Conservation (phyloP, 37 sponge, comb jelly and placozoan genomes). For the Halichondria panicea region DNA sequence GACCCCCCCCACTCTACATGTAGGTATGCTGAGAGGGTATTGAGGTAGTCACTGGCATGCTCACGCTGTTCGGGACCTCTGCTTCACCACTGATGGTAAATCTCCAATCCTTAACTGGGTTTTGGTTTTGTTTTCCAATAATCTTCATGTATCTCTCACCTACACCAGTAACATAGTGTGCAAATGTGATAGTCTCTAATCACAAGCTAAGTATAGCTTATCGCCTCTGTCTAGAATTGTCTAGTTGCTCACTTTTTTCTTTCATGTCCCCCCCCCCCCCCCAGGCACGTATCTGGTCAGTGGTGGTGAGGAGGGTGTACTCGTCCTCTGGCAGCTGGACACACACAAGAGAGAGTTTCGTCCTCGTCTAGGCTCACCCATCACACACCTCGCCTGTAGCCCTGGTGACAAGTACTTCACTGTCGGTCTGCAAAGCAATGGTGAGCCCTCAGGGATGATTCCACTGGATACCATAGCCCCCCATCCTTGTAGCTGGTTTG, state of each 20-base stretch:
- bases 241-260: no score
- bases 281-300: slow-evolving; percentile 83
- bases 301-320: slow-evolving; percentile 90
- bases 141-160: no score
- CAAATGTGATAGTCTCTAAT: no score
- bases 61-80: slow-evolving; percentile 69
- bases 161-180: no score
- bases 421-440: slow-evolving; percentile 67
- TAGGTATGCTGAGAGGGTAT: slow-evolving; percentile 59
- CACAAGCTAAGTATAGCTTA: no score
- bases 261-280: neutral
- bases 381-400: slow-evolving; percentile 52
- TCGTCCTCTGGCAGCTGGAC: slow-evolving; percentile 90
- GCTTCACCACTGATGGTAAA: slow-evolving; percentile 81
- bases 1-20: no score
- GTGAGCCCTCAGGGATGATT: no score
- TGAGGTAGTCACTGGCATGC: slow-evolving; percentile 90
- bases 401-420: slow-evolving; percentile 59
- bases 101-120: no score
- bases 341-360: slow-evolving; percentile 65
- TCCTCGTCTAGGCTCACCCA: slow-evolving; percentile 80
- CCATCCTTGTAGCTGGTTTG: no score
- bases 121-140: no score
- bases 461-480: no score
- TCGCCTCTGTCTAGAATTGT: neutral